Conservation (phyloP, 2,113 vertebrate genomes). For the Laterallus jamaicensis region DNA sequence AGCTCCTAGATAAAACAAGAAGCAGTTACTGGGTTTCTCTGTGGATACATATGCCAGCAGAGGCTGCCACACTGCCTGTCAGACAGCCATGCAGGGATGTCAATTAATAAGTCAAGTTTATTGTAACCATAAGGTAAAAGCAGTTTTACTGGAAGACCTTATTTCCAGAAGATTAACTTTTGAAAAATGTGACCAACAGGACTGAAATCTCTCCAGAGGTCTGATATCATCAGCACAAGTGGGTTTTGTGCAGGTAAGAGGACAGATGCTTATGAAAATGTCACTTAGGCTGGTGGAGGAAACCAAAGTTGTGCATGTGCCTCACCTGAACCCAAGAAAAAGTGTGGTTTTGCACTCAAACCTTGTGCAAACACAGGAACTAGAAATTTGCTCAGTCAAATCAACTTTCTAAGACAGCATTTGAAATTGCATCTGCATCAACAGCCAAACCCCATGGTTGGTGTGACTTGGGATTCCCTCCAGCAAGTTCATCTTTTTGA, state of each 20-base stretch:
- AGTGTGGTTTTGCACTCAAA: neutral
- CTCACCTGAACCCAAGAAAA: neutral
- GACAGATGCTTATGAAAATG: neutral
- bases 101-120: slow-evolving; percentile 33
- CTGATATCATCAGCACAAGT: neutral
- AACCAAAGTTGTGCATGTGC: neutral
- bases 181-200: neutral
- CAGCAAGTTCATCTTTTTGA: neutral
- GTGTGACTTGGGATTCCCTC: neutral
- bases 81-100: neutral
- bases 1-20: neutral
- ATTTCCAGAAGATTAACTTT: slow-evolving; percentile 29
- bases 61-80: slow-evolving; percentile 8
- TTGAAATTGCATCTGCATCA: neutral
- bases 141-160: slow-evolving; percentile 5
- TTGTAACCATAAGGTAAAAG: slow-evolving; percentile 19
- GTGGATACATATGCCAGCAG: neutral
- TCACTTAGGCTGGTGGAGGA: neutral
- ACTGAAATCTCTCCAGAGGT: neutral
- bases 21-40: neutral
- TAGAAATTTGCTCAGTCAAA: neutral
- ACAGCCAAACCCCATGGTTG: neutral
- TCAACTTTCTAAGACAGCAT: neutral
- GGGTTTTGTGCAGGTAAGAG: neutral
- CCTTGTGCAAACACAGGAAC: neutral